A percentile compares a stretch with the other conserved stretches of the same genome.
phyloP scores from a whole-genome alignment of 2,888 invertebrate genomes.

The Patella ulyssiponensis region DNA sequence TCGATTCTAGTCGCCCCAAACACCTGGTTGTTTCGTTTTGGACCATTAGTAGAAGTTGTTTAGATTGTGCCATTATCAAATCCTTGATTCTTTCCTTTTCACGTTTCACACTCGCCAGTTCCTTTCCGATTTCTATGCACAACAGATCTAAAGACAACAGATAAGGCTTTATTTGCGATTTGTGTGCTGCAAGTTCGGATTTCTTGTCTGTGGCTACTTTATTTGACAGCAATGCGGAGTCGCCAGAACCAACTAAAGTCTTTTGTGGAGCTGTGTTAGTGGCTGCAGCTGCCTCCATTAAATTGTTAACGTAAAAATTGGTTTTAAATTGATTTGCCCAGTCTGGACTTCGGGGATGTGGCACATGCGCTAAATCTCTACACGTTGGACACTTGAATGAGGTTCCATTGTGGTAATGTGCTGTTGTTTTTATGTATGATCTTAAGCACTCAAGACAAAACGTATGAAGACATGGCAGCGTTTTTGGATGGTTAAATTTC shows the following conservation, averaged over 20 bases:
- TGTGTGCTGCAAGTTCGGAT: not conserved
- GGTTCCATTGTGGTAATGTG: not conserved
- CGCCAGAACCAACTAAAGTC: not conserved
- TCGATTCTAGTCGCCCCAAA: no score
- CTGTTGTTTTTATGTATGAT: not conserved
- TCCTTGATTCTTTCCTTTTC: no score
- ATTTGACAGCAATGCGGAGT: not conserved
- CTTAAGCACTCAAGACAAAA: slow-evolving; percentile 12
- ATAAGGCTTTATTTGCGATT: not conserved
- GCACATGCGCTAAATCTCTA: slow-evolving; percentile 5
- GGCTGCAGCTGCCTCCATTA: not conserved
- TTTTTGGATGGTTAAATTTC: slow-evolving; percentile 13
- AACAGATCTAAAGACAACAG: no score
- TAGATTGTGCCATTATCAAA: no score
- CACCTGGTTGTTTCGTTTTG: no score
- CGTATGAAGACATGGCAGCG: slow-evolving; percentile 17
- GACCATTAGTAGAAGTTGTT: no score
- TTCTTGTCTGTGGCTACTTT: not conserved
- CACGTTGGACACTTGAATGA: slow-evolving; percentile 19
- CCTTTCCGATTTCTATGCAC: no score
- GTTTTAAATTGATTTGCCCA: slow-evolving; percentile 14
- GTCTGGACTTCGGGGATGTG: not conserved
- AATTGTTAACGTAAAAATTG: slow-evolving; percentile 18
- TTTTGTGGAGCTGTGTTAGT: not conserved
- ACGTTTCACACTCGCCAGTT: no score